phyloP scores from a whole-genome alignment of 2,888 invertebrate species.

The Orchesellides sinensis region DNA sequence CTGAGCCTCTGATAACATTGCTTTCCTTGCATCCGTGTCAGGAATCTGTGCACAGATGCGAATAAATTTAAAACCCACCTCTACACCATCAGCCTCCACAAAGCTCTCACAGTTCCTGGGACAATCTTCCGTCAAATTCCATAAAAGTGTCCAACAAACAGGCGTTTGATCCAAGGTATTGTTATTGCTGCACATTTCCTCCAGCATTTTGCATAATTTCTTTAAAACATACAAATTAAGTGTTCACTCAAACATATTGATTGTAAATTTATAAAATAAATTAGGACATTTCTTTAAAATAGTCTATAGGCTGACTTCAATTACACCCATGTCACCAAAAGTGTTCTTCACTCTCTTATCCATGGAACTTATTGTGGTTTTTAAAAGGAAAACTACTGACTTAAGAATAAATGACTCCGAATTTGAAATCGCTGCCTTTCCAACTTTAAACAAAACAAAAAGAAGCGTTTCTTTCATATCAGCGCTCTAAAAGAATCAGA shows the following conservation, averaged over 20 bases:
- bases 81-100: neutral
- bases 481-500: too few species aligned
- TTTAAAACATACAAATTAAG: neutral
- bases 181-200: neutral
- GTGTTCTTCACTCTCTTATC: neutral
- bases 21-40: neutral
- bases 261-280: too few species aligned
- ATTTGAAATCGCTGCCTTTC: neutral
- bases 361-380: neutral
- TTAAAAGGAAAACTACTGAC: neutral
- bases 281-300: too few species aligned
- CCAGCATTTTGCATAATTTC: slow-evolving; percentile 11
- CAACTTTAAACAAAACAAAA: neutral
- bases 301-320: neutral
- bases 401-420: neutral
- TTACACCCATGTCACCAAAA: neutral
- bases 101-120: neutral
- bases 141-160: slow-evolving; percentile 15
- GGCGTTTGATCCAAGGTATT: slow-evolving; percentile 10
- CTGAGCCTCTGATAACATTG: neutral
- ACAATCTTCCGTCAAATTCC: neutral
- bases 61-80: slow-evolving; percentile 5
- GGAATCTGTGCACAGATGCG: neutral
- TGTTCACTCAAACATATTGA: too few species aligned
- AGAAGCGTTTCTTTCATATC: too few species aligned